Percentiles rank a stretch among this genome's conserved stretches.
phyloP scores from a whole-genome alignment of 2,113 vertebrate genomes.

The Polyodon spathula region DNA sequence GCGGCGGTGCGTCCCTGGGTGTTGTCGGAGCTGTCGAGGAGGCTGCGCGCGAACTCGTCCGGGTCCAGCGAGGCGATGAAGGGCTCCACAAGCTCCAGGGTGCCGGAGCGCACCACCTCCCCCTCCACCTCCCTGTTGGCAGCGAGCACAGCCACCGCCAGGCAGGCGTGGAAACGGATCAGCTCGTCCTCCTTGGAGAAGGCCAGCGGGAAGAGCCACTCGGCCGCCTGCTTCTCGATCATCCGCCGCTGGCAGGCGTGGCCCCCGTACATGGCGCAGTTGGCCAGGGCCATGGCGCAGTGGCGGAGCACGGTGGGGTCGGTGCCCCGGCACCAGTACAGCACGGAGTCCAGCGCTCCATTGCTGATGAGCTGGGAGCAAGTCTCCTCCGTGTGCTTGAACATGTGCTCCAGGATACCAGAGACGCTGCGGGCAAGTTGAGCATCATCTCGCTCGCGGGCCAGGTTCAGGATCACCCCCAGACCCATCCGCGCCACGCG shows the following conservation, averaged over 20 bases:
- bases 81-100: constrained; percentile 88
- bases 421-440: constrained; percentile 75
- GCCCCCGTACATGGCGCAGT: constrained; percentile 92
- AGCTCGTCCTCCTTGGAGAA: constrained; percentile 88
- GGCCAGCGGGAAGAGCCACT: constrained; percentile 93
- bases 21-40: constrained; percentile 75
- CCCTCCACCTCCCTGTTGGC: constrained; percentile 88
- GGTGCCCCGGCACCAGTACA: constrained; percentile 88
- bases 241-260: constrained; percentile 82
- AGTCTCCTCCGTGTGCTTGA: constrained; percentile 95
- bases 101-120: constrained; percentile 90
- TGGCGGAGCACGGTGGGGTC: constrained; percentile 78
- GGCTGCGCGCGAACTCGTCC: constrained; percentile 66
- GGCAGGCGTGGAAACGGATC: constrained; percentile 82
- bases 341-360: constrained; percentile 78
- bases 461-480: constrained; percentile 81
- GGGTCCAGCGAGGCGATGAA: constrained; percentile 88
- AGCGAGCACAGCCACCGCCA: constrained; percentile 81
- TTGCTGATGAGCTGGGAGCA: constrained; percentile 75
- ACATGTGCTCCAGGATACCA: constrained; percentile 96
- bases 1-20: constrained; percentile 77
- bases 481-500: constrained; percentile 82
- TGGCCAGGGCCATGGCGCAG: constrained; percentile 85
- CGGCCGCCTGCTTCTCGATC: constrained; percentile 83
- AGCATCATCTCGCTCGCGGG: constrained; percentile 71